These are phyloP conservation scores for Sialia sialis DNA, from an alignment of 2,113 vertebrate species.

Conservation along the genomic window DNA sequence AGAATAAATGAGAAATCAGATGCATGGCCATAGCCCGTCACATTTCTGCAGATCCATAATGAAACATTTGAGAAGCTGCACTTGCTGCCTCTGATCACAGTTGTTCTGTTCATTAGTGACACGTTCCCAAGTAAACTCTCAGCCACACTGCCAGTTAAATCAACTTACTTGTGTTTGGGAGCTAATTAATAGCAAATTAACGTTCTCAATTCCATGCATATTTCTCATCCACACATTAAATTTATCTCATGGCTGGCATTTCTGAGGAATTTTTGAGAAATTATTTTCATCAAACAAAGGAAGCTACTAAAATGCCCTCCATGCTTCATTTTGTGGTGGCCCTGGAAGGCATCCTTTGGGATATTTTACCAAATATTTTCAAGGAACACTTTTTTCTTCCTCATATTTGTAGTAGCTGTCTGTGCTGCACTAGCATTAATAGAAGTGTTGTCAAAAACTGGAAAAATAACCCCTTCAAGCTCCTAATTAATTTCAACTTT, in stretches of 20 bases:
- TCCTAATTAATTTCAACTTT: background rate
- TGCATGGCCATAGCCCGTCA: constrained; percentile 19
- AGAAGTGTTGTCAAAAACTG: background rate
- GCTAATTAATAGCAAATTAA: constrained; percentile 68
- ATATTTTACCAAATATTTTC: background rate
- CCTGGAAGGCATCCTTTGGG: background rate
- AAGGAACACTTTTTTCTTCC: background rate
- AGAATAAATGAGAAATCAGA: constrained; percentile 63
- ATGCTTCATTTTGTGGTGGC: background rate
- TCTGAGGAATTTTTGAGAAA: background rate
- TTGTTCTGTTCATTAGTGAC: constrained; percentile 75
- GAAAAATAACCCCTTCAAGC: background rate
- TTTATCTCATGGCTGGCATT: background rate
- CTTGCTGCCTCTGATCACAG: constrained; percentile 45
- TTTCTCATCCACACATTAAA: constrained; percentile 21
- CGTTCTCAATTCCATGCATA: constrained; percentile 57
- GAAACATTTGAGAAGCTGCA: constrained; percentile 50
- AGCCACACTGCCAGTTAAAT: constrained; percentile 70
- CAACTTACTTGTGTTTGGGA: constrained; percentile 59
- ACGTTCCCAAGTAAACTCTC: constrained; percentile 62
- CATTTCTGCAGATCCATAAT: constrained; percentile 51
- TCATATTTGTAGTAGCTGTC: background rate
- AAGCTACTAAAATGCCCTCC: background rate
- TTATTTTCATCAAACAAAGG: background rate
- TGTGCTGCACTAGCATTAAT: background rate